These are phyloP conservation scores for Sarcophaga peregrina DNA, from an alignment of 1,140 invertebrate genomes.

Conservation along the genomic window DNA sequence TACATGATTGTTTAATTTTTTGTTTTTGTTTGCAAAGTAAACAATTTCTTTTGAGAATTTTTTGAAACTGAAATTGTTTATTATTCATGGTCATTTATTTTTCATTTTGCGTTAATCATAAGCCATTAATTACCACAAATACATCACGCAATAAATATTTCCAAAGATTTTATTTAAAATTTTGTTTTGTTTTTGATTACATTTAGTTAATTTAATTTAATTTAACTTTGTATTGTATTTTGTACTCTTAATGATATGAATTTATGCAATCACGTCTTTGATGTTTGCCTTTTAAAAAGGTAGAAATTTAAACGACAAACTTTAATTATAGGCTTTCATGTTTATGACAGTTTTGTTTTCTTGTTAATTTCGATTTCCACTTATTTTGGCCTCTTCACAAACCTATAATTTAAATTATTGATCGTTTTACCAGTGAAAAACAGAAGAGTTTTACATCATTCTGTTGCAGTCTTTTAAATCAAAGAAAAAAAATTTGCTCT, in stretches of 20 bases:
- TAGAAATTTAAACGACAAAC: background rate
- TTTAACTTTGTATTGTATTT: background rate
- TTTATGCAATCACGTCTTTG: background rate
- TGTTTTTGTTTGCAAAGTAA: background rate
- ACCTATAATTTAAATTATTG: too few species aligned
- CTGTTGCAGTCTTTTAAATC: too few species aligned
- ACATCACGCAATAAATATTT: background rate
- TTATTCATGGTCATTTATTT: slow-evolving; percentile 1
- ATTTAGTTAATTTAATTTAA: background rate
- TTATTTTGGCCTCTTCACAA: too few species aligned
- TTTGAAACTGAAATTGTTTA: background rate
- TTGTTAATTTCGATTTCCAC: too few species aligned
- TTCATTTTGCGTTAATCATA: background rate
- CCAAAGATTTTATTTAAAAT: background rate
- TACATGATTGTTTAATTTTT: background rate
- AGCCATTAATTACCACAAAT: background rate
- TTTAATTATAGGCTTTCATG: background rate
- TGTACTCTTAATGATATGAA: background rate
- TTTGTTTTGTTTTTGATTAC: background rate
- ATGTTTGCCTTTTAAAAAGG: background rate
- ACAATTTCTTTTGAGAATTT: background rate
- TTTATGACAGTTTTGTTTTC: background rate
- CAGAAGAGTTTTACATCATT: too few species aligned
- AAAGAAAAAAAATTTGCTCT: too few species aligned
- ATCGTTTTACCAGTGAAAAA: too few species aligned